Percentiles rank a stretch among this genome's conserved stretches.
phyloP scores from a whole-genome alignment of 2,797 vertebrate species.

The Neopelma chrysocephalum region DNA sequence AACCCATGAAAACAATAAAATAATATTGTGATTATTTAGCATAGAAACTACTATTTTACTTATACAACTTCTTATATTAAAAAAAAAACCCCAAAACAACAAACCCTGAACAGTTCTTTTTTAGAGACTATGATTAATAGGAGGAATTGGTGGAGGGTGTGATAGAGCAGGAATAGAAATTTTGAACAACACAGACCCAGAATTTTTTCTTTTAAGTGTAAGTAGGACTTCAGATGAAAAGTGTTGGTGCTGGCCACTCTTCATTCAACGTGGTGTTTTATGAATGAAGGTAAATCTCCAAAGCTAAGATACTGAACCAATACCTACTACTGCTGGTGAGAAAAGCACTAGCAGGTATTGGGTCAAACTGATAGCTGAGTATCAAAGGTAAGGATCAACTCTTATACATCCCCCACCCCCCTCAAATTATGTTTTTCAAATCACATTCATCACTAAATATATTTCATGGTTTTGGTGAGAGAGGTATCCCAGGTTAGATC shows the following conservation, averaged over 20 bases:
- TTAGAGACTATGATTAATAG: not conserved
- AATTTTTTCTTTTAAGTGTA: not conserved
- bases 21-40: not conserved
- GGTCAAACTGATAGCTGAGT: not conserved
- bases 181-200: not conserved
- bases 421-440: not conserved
- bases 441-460: not conserved
- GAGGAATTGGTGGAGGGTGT: not conserved
- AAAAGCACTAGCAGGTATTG: not conserved
- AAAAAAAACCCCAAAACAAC: not conserved
- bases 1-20: not conserved
- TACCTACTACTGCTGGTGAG: not conserved
- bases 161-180: not conserved
- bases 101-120: not conserved
- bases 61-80: not conserved
- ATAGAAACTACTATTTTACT: not conserved
- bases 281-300: not conserved
- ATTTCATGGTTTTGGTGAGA: not conserved
- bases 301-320: not conserved
- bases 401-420: not conserved
- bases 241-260: not conserved
- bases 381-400: not conserved
- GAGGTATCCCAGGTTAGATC: not conserved
- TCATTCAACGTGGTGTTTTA: not conserved
- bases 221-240: not conserved